Base-by-base conservation (phyloP, 2,797 vertebrate genomes). In the Micropoecilia bifurca region DNA sequence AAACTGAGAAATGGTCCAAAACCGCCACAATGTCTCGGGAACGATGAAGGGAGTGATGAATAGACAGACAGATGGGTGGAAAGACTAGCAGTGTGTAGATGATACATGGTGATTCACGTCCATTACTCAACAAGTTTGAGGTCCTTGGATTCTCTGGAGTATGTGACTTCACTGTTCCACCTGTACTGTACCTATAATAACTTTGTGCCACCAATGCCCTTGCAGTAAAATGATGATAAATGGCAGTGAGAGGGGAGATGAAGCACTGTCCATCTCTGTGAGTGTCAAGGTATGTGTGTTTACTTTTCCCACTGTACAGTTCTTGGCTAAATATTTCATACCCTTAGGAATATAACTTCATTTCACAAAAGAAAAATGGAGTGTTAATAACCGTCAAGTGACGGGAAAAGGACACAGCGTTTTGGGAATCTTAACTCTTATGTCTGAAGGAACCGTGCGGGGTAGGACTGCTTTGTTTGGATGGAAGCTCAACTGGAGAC, bases 211-310 rank as follows among this genome's bases (percentile, higher is more conserved):
- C 84, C 78, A 77, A 84, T 92, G 90, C 86, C 93, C 88, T 93
- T 90, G 91, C 79, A 89, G 81, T 86, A 81, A 87, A 95, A 94
- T 90, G 87, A 93, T 90, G 93, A 95, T 87, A 89, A 89, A 94
- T 93, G 90, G 84, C 36, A 28, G 55, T 2, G 43, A 3, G 68
- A 75, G 43, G 41, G 74, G 50, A 83, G 63, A 80, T 75, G 71
- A 83, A 85, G 77, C 72, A 55, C 45, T 53, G 36, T 18, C 16
- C 81, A 20, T 78, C 7, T 81, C 59, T 82, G 73, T 83, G 59
- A 74, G 74, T 76, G 68, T 79, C 80, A 33, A 50, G 33, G 47
- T 50, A 48, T 74, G 39, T 72, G 66, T 79, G 71, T 66, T 55
- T 86, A 39, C 78, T 69, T 77, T 50, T 69, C 41, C 43, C 33